These are phyloP conservation scores for Tursiops truncatus DNA, from an alignment of 2,113 vertebrate species.

Conservation along the genomic window DNA sequence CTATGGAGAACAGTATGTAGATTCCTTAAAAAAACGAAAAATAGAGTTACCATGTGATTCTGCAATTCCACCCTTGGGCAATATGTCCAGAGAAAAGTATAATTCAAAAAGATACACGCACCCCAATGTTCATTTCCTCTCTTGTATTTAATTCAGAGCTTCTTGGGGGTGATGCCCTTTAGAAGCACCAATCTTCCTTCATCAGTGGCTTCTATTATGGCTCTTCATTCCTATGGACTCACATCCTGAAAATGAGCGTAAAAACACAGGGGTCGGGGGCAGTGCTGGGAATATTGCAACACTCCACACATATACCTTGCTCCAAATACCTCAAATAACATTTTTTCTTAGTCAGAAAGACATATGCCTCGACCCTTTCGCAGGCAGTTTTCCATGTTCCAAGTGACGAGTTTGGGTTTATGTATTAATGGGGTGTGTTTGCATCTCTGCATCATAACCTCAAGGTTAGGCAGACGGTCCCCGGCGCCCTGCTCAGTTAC, in stretches of 20 bases:
- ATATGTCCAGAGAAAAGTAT: neutral
- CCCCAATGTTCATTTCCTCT: neutral
- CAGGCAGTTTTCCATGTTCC: neutral
- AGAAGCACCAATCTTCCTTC: neutral
- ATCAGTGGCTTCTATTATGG: neutral
- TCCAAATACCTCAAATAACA: neutral
- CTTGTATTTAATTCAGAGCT: neutral
- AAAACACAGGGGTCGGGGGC: neutral
- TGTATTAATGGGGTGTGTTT: neutral
- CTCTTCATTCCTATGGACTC: neutral
- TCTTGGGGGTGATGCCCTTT: neutral
- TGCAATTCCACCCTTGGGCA: neutral
- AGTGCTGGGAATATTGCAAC: accelerated
- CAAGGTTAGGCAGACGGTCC: neutral
- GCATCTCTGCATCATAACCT: neutral
- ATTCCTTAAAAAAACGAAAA: neutral
- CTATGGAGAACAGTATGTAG: neutral
- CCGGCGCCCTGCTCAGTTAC: constrained; percentile 55
- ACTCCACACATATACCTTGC: neutral
- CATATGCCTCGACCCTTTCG: neutral
- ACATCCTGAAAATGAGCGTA: neutral
- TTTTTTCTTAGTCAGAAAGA: neutral
- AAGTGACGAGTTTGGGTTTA: neutral
- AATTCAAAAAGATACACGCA: neutral
- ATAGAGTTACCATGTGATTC: neutral